phyloP scores from a whole-genome alignment of 2,113 vertebrate species.

The Labeo catla region DNA sequence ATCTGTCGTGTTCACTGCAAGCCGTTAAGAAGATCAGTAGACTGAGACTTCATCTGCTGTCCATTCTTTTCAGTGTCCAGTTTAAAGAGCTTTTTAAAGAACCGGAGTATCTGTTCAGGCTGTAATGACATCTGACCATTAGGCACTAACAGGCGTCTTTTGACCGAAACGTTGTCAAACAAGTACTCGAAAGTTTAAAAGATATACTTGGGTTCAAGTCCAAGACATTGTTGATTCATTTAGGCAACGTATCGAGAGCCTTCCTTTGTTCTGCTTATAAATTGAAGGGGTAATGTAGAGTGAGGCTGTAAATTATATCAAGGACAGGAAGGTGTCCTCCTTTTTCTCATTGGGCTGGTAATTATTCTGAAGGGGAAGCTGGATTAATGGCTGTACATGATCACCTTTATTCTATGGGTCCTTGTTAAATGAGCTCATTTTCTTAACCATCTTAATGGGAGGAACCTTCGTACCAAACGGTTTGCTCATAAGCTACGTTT shows the following conservation, averaged over 20 bases:
- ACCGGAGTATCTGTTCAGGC: slow-evolving; percentile 2
- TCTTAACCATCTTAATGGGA: neutral
- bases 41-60: slow-evolving; percentile 55
- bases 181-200: neutral
- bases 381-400: neutral
- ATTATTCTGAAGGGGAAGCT: neutral
- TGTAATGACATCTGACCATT: slow-evolving; percentile 4
- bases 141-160: neutral
- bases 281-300: neutral
- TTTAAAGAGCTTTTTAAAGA: slow-evolving; percentile 35
- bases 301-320: slow-evolving; percentile 20
- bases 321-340: slow-evolving; percentile 6
- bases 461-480: neutral
- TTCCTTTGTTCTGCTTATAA: neutral
- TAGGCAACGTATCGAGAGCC: neutral
- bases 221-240: neutral
- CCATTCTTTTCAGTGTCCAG: slow-evolving; percentile 62
- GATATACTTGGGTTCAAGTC: neutral
- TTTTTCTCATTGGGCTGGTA: slow-evolving; percentile 21
- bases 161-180: neutral
- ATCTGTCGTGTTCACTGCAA: slow-evolving; percentile 50
- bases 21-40: slow-evolving; percentile 62
- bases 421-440: neutral
- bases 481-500: neutral
- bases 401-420: slow-evolving; percentile 49